phyloP scores from a whole-genome alignment of 2,888 invertebrate species.

The Platycheirus albimanus region DNA sequence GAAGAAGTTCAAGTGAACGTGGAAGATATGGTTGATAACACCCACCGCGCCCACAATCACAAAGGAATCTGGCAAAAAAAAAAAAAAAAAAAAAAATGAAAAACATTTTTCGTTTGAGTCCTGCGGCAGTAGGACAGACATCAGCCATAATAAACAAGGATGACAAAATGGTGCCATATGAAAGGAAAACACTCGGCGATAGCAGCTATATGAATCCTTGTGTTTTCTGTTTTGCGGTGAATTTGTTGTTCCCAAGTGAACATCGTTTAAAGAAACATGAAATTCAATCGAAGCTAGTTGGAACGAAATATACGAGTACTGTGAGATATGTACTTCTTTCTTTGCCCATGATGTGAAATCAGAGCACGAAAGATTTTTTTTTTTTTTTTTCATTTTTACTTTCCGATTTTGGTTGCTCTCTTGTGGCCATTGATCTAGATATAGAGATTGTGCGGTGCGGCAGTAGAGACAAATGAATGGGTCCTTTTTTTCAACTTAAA shows the following conservation, averaged over 20 bases:
- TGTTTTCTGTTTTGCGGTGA: conserved; percentile 38
- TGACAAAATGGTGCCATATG: conserved; percentile 68
- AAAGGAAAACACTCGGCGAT: conserved; percentile 57
- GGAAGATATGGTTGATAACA: conserved; percentile 21
- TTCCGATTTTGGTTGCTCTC: conserved; percentile 15
- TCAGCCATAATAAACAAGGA: conserved; percentile 52
- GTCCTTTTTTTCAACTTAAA: neutral
- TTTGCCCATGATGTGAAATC: conserved; percentile 29
- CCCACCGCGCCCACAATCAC: conserved; percentile 29
- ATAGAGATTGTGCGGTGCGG: conserved; percentile 31
- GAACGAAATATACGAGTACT: conserved; percentile 18
- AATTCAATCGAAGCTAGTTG: conserved; percentile 64
- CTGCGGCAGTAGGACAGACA: conserved; percentile 61
- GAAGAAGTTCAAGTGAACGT: conserved; percentile 41
- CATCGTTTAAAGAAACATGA: conserved; percentile 60
- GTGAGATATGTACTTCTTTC: neutral
- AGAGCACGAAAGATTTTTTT: conserved; percentile 7
- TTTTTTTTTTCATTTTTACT: conserved; percentile 1
- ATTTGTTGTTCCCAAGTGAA: conserved; percentile 62
- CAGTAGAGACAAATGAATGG: conserved; percentile 27
- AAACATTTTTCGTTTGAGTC: conserved; percentile 44
- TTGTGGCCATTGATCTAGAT: conserved; percentile 34
- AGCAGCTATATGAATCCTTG: conserved; percentile 34
- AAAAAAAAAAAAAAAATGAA: conserved; percentile 13
- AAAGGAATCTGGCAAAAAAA: conserved; percentile 12